Percentiles rank a stretch among this genome's conserved stretches.
phyloP scores from a whole-genome alignment of 2,113 vertebrate species.

The Pterophyllum scalare region DNA sequence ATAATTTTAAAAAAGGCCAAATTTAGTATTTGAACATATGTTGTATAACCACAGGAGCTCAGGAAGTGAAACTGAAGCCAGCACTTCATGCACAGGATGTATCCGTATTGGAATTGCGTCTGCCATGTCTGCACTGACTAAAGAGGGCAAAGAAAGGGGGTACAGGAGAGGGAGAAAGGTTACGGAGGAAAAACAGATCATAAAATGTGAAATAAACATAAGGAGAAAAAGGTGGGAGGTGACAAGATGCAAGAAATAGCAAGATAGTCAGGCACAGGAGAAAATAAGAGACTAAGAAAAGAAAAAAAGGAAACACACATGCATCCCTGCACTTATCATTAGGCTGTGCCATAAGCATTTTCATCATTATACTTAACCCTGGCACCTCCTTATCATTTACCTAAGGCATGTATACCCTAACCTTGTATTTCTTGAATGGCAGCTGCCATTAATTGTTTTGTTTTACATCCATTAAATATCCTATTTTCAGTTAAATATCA shows the following conservation, averaged over 20 bases:
- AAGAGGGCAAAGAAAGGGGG: background rate
- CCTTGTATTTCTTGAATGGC: background rate
- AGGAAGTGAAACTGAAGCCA: conserved; percentile 61
- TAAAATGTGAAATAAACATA: background rate
- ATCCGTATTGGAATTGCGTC: conserved; percentile 8
- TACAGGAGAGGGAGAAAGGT: background rate
- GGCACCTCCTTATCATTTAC: background rate
- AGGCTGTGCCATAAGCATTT: background rate
- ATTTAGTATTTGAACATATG: conserved; percentile 67
- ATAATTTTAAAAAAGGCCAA: conserved; percentile 29
- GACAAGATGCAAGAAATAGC: background rate
- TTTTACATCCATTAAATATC: background rate
- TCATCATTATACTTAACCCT: background rate
- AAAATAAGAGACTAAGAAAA: background rate
- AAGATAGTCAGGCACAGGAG: too few relatives aligned
- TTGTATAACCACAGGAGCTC: conserved; percentile 44
- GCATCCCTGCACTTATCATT: too few relatives aligned
- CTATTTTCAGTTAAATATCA: background rate
- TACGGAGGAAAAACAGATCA: background rate
- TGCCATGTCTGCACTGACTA: conserved; percentile 4
- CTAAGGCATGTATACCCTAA: background rate
- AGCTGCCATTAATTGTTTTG: background rate
- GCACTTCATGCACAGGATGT: conserved; percentile 53
- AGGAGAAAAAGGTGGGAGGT: background rate
- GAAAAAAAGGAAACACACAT: background rate